These are phyloP conservation scores for Pachyramphus minor DNA, from an alignment of 2,113 vertebrate species.

Conservation along the genomic window DNA sequence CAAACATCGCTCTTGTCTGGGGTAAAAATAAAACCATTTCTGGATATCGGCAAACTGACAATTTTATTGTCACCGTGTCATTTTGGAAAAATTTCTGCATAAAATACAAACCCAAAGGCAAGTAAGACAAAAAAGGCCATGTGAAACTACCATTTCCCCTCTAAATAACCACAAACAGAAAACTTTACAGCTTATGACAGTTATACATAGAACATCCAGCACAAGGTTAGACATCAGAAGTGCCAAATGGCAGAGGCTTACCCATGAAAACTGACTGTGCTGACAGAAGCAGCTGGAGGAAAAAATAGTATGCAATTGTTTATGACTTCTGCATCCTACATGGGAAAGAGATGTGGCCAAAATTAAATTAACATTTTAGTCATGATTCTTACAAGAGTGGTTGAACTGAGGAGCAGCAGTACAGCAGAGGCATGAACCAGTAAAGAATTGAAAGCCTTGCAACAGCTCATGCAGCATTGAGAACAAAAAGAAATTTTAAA, in stretches of 20 bases:
- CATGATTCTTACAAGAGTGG: not conserved
- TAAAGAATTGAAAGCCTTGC: not conserved
- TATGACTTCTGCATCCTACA: not conserved
- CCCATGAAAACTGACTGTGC: not conserved
- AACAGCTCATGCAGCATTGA: conserved; percentile 5
- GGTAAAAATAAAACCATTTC: not conserved
- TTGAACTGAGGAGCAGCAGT: not conserved
- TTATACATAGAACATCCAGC: not conserved
- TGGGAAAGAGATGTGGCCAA: not conserved
- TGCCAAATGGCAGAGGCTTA: not conserved
- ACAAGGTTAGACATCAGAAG: not conserved
- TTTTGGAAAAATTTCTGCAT: conserved; percentile 22
- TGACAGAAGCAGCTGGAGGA: not conserved
- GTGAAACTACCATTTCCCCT: conserved; percentile 15
- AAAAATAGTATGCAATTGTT: not conserved
- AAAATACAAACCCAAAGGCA: conserved; percentile 23
- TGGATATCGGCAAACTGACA: not conserved
- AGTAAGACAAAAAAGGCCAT: not conserved
- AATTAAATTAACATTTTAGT: not conserved
- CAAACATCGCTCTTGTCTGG: fast-evolving
- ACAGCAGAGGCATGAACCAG: not conserved
- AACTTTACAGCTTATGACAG: not conserved
- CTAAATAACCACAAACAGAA: conserved; percentile 15
- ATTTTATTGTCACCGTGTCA: not conserved
- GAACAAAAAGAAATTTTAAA: conserved; percentile 9